Conservation (phyloP, 92 coral and sea anemone genomes). For the Epizoanthus illoricatus region DNA sequence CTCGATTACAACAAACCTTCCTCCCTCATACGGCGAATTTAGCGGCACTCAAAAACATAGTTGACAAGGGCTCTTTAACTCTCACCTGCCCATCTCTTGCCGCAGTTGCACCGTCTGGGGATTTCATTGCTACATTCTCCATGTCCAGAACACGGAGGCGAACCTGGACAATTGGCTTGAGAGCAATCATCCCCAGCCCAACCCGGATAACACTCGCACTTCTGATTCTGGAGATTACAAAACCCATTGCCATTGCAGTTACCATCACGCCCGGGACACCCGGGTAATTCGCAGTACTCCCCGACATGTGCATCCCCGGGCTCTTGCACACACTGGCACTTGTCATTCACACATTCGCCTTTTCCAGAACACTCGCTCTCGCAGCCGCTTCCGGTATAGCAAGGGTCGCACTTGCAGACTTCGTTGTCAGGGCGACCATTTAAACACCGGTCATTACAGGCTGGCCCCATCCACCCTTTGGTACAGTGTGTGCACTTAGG, state of each 20-base stretch:
- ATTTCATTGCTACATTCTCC: constrained; percentile 60
- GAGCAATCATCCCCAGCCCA: constrained; percentile 71
- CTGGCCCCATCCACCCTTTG: constrained; percentile 72
- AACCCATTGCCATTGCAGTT: constrained; percentile 69
- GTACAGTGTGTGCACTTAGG: constrained; percentile 64
- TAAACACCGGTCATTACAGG: constrained; percentile 63
- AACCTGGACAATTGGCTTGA: constrained; percentile 59
- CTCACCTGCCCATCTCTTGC: constrained; percentile 50
- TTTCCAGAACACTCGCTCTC: constrained; percentile 67
- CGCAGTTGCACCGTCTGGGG: constrained; percentile 61
- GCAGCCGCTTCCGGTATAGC: constrained; percentile 66
- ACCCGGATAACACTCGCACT: constrained; percentile 69
- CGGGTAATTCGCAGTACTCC: constrained; percentile 62
- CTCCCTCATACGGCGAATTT: too few species aligned
- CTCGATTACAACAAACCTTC: too few species aligned
- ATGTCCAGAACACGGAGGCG: constrained; percentile 67
- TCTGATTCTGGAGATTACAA: constrained; percentile 49
- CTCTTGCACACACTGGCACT: constrained; percentile 46
- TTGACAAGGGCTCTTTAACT: too few species aligned
- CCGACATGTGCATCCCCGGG: constrained; percentile 63
- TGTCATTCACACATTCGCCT: constrained; percentile 58
- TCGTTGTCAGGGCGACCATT: constrained; percentile 53
- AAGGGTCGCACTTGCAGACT: constrained; percentile 64
- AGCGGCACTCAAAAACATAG: too few species aligned
- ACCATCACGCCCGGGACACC: constrained; percentile 71